phyloP scores from a whole-genome alignment of 92 coral and sea anemone species.

The Palythoa grandiflora region DNA sequence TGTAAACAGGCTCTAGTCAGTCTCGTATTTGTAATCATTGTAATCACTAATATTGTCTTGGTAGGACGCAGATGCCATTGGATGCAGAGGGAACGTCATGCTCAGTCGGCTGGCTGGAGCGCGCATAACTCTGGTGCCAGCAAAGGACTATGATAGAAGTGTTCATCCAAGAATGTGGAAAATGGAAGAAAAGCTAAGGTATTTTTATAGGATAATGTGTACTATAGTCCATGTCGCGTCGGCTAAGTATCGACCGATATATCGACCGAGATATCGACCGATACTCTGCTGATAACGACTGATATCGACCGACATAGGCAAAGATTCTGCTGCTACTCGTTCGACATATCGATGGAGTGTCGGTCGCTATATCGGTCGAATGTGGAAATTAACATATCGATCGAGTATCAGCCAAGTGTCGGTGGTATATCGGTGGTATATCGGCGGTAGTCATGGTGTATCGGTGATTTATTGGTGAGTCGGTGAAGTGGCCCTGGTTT shows the following conservation, averaged over 20 bases:
- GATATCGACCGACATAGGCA: no score
- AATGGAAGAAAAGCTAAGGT: slow-evolving; percentile 51
- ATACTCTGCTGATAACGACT: background rate
- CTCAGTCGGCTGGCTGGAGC: slow-evolving; percentile 48
- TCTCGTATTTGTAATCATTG: background rate
- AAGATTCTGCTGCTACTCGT: no score
- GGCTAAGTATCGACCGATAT: background rate
- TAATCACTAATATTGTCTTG: background rate
- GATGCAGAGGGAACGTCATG: slow-evolving; percentile 42
- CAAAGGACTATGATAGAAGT: slow-evolving; percentile 23
- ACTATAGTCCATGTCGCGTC: no score
- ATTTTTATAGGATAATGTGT: no score
- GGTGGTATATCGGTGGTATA: no score
- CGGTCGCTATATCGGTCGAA: no score
- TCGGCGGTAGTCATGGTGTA: no score
- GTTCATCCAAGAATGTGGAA: slow-evolving; percentile 57
- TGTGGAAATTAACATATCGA: no score
- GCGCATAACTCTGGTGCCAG: slow-evolving; percentile 40
- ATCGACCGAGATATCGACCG: background rate
- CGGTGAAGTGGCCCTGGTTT: no score
- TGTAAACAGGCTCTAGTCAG: background rate
- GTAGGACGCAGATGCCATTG: slow-evolving; percentile 23
- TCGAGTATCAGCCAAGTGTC: no score
- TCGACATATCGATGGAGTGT: no score
- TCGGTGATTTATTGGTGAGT: no score